phyloP scores from a whole-genome alignment of 1,140 invertebrate genomes.

The Temnothorax nylanderi region DNA sequence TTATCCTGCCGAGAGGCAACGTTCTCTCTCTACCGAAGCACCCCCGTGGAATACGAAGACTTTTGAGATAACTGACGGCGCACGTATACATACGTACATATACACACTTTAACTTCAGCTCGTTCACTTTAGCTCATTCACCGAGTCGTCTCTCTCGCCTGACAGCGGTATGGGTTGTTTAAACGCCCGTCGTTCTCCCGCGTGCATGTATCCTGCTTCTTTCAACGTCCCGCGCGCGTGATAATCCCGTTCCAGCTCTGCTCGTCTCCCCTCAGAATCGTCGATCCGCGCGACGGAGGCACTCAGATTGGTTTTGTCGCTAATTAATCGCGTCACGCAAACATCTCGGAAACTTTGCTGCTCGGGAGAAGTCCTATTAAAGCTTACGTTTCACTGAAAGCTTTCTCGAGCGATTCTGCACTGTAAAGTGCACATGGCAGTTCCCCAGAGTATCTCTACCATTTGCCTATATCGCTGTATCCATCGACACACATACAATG shows the following conservation, averaged over 20 bases:
- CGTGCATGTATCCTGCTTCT: conserved; percentile 23
- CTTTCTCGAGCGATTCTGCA: conserved; percentile 33
- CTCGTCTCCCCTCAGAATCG: neutral
- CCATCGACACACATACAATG: neutral
- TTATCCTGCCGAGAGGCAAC: conserved; percentile 73
- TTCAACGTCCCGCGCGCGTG: conserved; percentile 13
- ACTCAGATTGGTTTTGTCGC: conserved; percentile 48
- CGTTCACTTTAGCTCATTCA: conserved; percentile 48
- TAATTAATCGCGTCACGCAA: conserved; percentile 55
- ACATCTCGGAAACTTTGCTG: conserved; percentile 26
- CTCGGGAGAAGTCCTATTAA: conserved; percentile 30
- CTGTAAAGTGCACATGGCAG: conserved; percentile 13
- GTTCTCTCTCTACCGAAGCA: conserved; percentile 16
- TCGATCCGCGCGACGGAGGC: neutral
- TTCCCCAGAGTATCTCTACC: conserved; percentile 10
- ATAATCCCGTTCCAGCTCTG: neutral
- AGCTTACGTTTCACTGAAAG: conserved; percentile 45
- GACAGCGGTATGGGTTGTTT: conserved; percentile 26
- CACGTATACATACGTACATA: neutral
- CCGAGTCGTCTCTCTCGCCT: conserved; percentile 17
- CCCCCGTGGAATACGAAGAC: conserved; percentile 57
- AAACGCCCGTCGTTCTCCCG: conserved; percentile 29
- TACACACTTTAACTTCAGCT: conserved; percentile 27
- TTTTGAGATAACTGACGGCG: conserved; percentile 58
- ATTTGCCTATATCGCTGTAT: neutral